A percentile compares a stretch with the other conserved stretches of the same genome.
These are phyloP conservation scores for Ochotona curzoniae DNA, from an alignment of 2,113 vertebrate genomes.

Conservation along the genomic window DNA sequence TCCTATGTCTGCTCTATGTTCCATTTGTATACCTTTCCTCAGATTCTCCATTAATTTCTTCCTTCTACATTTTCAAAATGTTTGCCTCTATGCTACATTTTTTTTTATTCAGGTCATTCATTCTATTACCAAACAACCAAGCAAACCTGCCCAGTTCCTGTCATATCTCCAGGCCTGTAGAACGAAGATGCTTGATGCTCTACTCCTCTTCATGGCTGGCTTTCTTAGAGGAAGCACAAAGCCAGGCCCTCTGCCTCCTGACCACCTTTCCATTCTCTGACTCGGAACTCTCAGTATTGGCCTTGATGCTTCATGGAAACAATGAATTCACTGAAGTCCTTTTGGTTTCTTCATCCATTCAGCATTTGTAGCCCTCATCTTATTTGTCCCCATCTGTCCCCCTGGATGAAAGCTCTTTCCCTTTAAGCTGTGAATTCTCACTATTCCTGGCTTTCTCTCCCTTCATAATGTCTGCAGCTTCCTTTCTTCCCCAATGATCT, in stretches of 20 bases:
- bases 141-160: background rate
- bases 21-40: background rate
- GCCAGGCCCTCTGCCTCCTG: background rate
- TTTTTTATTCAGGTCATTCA: background rate
- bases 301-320: background rate
- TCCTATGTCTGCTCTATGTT: background rate
- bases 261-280: background rate
- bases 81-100: background rate
- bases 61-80: background rate
- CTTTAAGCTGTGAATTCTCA: background rate
- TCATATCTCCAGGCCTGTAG: background rate
- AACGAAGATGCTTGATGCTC: background rate
- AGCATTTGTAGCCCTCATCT: background rate
- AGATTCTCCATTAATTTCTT: background rate
- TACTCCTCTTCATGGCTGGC: background rate
- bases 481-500: background rate
- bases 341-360: background rate
- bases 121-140: background rate
- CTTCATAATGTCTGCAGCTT: background rate
- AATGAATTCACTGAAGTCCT: background rate
- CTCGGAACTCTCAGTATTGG: background rate
- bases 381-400: background rate
- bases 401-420: background rate
- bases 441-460: background rate
- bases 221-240: constrained; percentile 10